Evolutionary conservation across 2,797 vertebrate species (phyloP), one percentile per base, ranked within the genome.

Genomic region (Trachops cirrhosus): DNA sequence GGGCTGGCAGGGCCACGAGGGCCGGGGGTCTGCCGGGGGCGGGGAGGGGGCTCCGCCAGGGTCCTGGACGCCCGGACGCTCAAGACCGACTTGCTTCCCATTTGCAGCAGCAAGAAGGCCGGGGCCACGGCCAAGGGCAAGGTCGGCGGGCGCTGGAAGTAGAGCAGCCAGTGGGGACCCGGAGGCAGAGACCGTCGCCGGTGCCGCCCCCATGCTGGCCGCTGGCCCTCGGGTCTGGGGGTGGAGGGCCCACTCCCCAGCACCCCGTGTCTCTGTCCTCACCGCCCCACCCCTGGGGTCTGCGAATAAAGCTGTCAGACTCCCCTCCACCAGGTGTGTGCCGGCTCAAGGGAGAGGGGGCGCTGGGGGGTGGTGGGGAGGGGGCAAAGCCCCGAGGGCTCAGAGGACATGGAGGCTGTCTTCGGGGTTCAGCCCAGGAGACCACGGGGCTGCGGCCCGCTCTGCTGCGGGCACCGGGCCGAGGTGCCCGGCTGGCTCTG

Each of bases 41-140:
- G 9, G 9, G 57, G n/a, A 22, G 44, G 39, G 12, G 26, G 18
- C 44, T 24, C 4, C 0, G 11, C 46, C 0, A 1, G 70, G 62
- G 7, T 3, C 79, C 54, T 10, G 39, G 48, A 87, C 44, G 9
- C 9, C 18, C 46, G 24, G 86, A 34, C 0, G 18, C 75, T 48
- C 34, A 96, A 90, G 10, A 0, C 75, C 97, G n/a, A 97, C 24
- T 0, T 39, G 29, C 83, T 96, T 97, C 85, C 97, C 98, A 9
- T 84, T 93, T 99, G 97, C 96, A 99, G 99, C 98, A 99, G 99
- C 99, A 99, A 99, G 99, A 99, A 99, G 98, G 99, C 99, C 4
- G 98, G 99, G 7, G 95, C 98, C 96, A 98, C 98, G 0, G 96
- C 98, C 97, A 99, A 99, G 97, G 99, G 99, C 97, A 99, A 99